Conservation (phyloP, 2,113 vertebrate species). For the Ia io region DNA sequence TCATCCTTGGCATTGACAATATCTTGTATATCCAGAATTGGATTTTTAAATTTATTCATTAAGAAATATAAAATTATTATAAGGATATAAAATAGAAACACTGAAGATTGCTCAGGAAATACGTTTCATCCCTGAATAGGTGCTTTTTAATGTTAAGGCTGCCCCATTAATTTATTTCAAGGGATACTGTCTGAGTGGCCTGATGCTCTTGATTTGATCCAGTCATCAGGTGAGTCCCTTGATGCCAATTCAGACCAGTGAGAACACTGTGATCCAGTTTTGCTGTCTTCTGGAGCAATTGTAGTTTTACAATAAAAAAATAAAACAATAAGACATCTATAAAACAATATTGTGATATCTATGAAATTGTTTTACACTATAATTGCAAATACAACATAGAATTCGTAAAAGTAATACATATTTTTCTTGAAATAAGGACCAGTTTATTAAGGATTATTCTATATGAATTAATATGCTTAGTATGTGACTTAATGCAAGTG, state of each 20-base stretch:
- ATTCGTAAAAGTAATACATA: conserved; percentile 68
- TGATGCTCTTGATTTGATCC: conserved; percentile 46
- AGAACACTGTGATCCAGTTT: conserved; percentile 81
- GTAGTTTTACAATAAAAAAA: conserved; percentile 76
- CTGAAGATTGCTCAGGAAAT: background rate
- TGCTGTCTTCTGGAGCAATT: conserved; percentile 78
- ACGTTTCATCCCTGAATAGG: background rate
- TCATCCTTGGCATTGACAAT: background rate
- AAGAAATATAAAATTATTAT: background rate
- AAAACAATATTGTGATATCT: conserved; percentile 58
- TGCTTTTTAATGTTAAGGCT: conserved; percentile 55
- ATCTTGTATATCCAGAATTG: background rate
- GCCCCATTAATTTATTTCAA: conserved; percentile 63
- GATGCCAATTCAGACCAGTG: conserved; percentile 75
- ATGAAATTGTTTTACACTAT: conserved; percentile 73
- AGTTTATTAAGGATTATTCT: background rate
- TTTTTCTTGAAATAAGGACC: conserved; percentile 64
- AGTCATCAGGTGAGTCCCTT: conserved; percentile 69
- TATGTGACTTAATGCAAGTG: background rate
- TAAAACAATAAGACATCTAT: conserved; percentile 72
- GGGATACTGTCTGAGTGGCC: conserved; percentile 56
- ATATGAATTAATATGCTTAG: background rate
- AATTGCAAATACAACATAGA: conserved; percentile 70
- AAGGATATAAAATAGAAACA: background rate
- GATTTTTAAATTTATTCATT: background rate